phyloP scores from a whole-genome alignment of 2,797 vertebrate species.

The Bufotes viridis region DNA sequence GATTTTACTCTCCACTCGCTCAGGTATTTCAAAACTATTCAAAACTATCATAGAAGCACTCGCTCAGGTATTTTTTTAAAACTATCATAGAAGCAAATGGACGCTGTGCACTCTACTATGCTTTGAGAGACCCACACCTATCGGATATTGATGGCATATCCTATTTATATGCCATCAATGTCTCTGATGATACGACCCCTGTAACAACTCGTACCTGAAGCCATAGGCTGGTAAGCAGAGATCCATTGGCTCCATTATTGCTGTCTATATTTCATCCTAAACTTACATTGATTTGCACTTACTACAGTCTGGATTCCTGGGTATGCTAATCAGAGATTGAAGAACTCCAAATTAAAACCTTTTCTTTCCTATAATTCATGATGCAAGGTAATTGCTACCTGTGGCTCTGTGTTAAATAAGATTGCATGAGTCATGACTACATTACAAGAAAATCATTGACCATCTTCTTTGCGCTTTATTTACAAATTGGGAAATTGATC shows the following conservation, averaged over 20 bases:
- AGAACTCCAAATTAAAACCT: conserved; percentile 59
- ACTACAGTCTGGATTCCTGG: conserved; percentile 51
- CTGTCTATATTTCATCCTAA: conserved; percentile 62
- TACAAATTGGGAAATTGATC: conserved; percentile 52
- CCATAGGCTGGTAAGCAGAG: conserved; percentile 19
- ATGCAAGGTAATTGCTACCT: conserved; percentile 56
- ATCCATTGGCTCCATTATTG: conserved; percentile 54
- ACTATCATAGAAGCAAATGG: too few relatives aligned
- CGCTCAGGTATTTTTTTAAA: too few relatives aligned
- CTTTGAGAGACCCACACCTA: too few relatives aligned
- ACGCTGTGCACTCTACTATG: too few relatives aligned
- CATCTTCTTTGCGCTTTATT: conserved; percentile 53
- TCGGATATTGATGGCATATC: too few relatives aligned
- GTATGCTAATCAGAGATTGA: conserved; percentile 58
- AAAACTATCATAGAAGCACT: too few relatives aligned
- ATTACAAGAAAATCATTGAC: conserved; percentile 58
- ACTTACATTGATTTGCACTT: conserved; percentile 64
- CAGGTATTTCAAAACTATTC: too few relatives aligned
- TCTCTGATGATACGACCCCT: neutral
- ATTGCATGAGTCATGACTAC: conserved; percentile 50
- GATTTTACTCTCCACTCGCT: too few relatives aligned
- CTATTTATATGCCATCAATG: too few relatives aligned
- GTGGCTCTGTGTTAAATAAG: conserved; percentile 54
- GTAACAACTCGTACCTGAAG: neutral
- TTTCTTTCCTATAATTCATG: conserved; percentile 57